phyloP scores from a whole-genome alignment of 2,888 invertebrate genomes.

The Apamea epomidion region DNA sequence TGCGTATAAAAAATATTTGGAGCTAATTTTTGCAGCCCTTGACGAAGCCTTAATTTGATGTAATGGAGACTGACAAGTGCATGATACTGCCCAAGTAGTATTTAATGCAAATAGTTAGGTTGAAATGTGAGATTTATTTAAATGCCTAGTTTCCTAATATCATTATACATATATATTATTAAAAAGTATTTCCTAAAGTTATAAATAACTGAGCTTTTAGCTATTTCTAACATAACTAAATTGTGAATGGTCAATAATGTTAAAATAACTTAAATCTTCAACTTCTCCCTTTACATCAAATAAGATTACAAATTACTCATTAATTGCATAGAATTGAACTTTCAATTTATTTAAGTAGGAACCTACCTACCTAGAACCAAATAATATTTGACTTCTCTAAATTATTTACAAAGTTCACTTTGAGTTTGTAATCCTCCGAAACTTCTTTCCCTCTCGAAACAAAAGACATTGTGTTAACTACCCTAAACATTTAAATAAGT shows the following conservation, averaged over 20 bases:
- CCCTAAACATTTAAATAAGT: not conserved
- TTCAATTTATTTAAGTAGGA: not conserved
- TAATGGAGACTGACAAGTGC: not conserved
- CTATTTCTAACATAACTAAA: not conserved
- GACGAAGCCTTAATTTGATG: not conserved
- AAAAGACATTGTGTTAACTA: not conserved
- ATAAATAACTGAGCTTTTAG: not conserved
- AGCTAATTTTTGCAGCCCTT: not conserved
- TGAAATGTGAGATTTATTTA: not conserved
- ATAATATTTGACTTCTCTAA: not conserved
- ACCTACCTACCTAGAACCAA: not conserved
- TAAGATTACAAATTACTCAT: not conserved
- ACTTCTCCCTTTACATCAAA: not conserved
- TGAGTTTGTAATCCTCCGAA: not conserved
- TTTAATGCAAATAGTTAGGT: not conserved
- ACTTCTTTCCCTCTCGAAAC: not conserved
- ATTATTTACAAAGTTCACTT: not conserved
- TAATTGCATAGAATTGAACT: not conserved
- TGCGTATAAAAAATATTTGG: not conserved
- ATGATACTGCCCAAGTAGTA: not conserved
- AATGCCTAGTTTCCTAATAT: not conserved
- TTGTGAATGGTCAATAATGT: not conserved
- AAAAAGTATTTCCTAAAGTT: not conserved
- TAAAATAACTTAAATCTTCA: not conserved
- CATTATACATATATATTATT: not conserved